Evolutionary conservation across 2,113 vertebrate genomes (phyloP).

Genomic region (Amblyopsis rosae): DNA sequence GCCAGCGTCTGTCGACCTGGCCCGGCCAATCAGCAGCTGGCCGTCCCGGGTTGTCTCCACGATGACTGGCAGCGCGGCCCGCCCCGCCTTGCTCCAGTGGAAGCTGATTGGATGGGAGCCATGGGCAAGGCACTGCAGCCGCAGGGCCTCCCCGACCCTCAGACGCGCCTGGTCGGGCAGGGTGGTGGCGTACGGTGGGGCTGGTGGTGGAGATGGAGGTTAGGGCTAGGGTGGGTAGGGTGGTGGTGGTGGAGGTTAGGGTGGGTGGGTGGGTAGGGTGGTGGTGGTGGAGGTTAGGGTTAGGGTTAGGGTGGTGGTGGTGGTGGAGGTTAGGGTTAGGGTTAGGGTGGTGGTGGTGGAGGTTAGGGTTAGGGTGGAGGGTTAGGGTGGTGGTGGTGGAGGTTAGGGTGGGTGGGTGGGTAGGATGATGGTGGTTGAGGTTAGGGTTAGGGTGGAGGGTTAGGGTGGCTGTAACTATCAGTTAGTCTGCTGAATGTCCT

Average conservation of each 20-base stretch:
- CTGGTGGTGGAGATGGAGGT: constrained; percentile 61
- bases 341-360: too few species aligned
- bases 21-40: constrained; percentile 71
- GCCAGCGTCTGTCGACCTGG: constrained; percentile 69
- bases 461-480: too few species aligned
- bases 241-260: too few species aligned
- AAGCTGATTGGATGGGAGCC: constrained; percentile 87
- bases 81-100: constrained; percentile 81
- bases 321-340: too few species aligned
- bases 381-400: too few species aligned
- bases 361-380: too few species aligned
- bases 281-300: too few species aligned
- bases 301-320: too few species aligned
- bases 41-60: constrained; percentile 63
- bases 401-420: background rate
- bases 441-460: too few species aligned
- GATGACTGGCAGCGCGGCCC: constrained; percentile 61
- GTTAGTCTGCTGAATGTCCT: background rate
- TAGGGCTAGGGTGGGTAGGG: too few species aligned
- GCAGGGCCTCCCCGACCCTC: constrained; percentile 71
- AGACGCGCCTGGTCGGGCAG: constrained; percentile 77
- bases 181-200: constrained; percentile 86
- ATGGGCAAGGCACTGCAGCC: constrained; percentile 89
- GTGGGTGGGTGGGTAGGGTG: too few species aligned
- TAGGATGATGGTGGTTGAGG: too few species aligned